Percentiles rank a stretch among this genome's conserved stretches.
Evolutionary conservation across 2,113 vertebrate species (phyloP).

Genomic region (Nibea coibor): DNA sequence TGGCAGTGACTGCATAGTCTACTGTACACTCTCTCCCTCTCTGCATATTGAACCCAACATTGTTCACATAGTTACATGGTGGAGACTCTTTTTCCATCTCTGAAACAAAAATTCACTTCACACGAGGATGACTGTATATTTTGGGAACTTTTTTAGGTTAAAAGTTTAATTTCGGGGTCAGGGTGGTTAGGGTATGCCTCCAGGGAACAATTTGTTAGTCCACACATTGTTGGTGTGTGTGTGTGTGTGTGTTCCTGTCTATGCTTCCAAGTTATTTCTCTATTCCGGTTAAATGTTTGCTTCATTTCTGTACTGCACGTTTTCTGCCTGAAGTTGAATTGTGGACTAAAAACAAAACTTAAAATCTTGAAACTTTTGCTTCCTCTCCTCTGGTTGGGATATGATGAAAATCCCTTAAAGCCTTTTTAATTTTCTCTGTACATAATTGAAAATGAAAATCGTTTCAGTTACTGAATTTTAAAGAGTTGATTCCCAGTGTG

Average conservation of each 20-base stretch:
- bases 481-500: not conserved
- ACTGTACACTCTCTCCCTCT: not conserved
- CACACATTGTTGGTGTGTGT: not conserved
- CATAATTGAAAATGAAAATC: not conserved
- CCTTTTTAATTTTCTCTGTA: conserved; percentile 2
- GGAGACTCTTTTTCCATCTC: not conserved
- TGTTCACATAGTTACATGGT: not conserved
- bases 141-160: not conserved
- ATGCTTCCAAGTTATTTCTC: not conserved
- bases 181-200: too few species aligned
- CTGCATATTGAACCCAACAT: not conserved
- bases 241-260: not conserved
- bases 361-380: not conserved
- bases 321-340: not conserved
- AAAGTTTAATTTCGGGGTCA: not conserved
- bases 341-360: not conserved
- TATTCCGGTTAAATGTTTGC: not conserved
- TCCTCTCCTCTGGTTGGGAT: not conserved
- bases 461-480: not conserved
- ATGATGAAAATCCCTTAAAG: not conserved
- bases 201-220: too few species aligned
- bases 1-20: not conserved
- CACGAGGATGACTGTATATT: not conserved
- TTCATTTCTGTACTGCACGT: not conserved
- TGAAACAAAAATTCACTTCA: not conserved